phyloP scores from a whole-genome alignment of 2,888 invertebrate genomes.

The Epirrhoe tristata region DNA sequence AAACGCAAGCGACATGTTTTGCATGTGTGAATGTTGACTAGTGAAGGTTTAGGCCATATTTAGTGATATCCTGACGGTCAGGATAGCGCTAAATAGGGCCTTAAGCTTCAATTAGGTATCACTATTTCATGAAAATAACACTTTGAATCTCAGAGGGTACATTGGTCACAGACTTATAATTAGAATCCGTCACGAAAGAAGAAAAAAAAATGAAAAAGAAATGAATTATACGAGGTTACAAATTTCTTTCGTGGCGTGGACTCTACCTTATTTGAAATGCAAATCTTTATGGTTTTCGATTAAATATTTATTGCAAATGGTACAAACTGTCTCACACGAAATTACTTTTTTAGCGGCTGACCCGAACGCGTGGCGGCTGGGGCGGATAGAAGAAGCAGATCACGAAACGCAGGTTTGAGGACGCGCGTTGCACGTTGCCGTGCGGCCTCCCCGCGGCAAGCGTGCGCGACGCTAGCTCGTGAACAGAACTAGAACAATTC shows the following conservation, averaged over 20 bases:
- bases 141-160: too few species aligned
- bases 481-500: constrained; percentile 27
- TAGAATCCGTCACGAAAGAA: too few species aligned
- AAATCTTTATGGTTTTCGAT: too few species aligned
- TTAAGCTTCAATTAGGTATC: constrained; percentile 6
- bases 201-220: too few species aligned
- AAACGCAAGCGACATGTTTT: constrained; percentile 46
- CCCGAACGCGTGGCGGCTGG: constrained; percentile 92
- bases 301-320: too few species aligned
- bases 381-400: constrained; percentile 92
- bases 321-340: too few species aligned
- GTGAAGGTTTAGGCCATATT: constrained; percentile 26
- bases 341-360: constrained; percentile 84
- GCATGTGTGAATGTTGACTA: constrained; percentile 64
- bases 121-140: constrained; percentile 14
- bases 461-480: constrained; percentile 57
- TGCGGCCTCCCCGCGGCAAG: constrained; percentile 55
- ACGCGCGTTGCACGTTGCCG: constrained; percentile 70
- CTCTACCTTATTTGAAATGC: too few species aligned
- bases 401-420: constrained; percentile 93
- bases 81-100: not conserved
- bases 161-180: too few species aligned
- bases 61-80: not conserved
- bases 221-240: too few species aligned
- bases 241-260: too few species aligned